phyloP scores from a whole-genome alignment of 1,140 invertebrate species.

The Drosophila mauritiana region DNA sequence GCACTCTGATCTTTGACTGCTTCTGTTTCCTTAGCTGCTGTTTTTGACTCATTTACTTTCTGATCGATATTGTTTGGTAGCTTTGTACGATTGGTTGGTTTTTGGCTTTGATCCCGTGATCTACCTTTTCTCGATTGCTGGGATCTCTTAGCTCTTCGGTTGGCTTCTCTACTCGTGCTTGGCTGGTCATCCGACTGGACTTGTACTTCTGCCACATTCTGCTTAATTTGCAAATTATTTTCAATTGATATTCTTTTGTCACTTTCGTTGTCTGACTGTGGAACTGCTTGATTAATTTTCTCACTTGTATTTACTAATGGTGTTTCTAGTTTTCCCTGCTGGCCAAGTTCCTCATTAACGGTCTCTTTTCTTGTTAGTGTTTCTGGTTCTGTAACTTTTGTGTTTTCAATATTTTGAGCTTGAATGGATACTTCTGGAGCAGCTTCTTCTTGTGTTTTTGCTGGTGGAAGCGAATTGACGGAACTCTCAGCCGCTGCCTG shows the following conservation, averaged over 20 bases:
- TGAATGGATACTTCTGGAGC: not conserved
- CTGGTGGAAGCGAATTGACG: not conserved
- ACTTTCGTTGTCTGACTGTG: not conserved
- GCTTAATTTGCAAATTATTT: not conserved
- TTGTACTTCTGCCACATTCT: not conserved
- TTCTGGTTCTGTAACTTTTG: not conserved
- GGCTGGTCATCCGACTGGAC: conserved; percentile 41
- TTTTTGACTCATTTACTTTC: not conserved
- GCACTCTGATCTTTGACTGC: not conserved
- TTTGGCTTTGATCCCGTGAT: conserved; percentile 58
- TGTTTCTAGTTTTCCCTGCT: not conserved
- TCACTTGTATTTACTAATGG: not conserved
- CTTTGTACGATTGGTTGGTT: conserved; percentile 34
- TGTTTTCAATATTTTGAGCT: conserved; percentile 1
- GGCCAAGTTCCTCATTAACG: not conserved
- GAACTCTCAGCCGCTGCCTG: not conserved
- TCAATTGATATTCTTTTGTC: not conserved
- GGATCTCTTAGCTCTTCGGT: conserved; percentile 42
- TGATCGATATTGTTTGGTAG: conserved; percentile 1
- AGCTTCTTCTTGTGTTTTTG: not conserved
- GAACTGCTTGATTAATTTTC: not conserved
- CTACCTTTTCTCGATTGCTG: conserved; percentile 41
- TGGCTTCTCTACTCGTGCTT: conserved; percentile 50
- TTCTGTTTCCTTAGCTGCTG: not conserved
- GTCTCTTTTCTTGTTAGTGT: not conserved